Evolutionary conservation across 2,797 vertebrate genomes (phyloP).

Genomic region (Lagodon rhomboides): DNA sequence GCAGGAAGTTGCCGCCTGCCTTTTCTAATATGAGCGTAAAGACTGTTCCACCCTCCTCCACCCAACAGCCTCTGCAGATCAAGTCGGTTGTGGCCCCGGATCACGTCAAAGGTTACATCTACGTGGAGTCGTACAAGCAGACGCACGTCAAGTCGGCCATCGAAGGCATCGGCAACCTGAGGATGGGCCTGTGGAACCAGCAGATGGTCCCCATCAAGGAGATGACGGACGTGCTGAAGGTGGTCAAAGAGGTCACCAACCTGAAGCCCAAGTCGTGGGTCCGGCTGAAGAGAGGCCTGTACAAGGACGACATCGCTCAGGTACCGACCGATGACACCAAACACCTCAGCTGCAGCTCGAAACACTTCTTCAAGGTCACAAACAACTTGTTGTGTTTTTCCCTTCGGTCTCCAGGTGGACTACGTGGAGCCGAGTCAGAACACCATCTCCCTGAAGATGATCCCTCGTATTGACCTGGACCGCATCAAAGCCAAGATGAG

Average conservation of each 20-base stretch:
- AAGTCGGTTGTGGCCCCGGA: slow-evolving; percentile 97
- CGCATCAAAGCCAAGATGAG: slow-evolving; percentile 98
- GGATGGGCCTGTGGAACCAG: slow-evolving; percentile 99
- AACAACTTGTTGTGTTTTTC: neutral
- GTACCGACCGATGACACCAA: slow-evolving; percentile 64
- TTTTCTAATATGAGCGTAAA: neutral
- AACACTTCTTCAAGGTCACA: no score
- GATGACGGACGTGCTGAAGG: slow-evolving; percentile 98
- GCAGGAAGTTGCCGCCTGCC: no score
- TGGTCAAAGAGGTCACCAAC: slow-evolving; percentile 97
- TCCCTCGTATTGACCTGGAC: slow-evolving; percentile 95
- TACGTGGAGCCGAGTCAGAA: slow-evolving; percentile 98
- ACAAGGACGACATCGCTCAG: slow-evolving; percentile 99
- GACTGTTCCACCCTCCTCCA: neutral
- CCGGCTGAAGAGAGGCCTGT: slow-evolving; percentile 95
- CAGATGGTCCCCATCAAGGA: slow-evolving; percentile 99
- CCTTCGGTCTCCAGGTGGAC: slow-evolving; percentile 87
- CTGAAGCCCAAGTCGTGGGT: slow-evolving; percentile 99
- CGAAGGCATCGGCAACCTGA: slow-evolving; percentile 95
- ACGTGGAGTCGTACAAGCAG: slow-evolving; percentile 97
- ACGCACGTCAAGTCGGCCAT: slow-evolving; percentile 97
- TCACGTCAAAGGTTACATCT: slow-evolving; percentile 96
- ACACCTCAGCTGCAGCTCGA: no score
- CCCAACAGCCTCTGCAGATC: slow-evolving; percentile 92
- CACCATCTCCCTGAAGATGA: slow-evolving; percentile 98